Evolutionary conservation across 2,797 vertebrate genomes (phyloP).

Genomic region (Pseudochaenichthys georgianus): DNA sequence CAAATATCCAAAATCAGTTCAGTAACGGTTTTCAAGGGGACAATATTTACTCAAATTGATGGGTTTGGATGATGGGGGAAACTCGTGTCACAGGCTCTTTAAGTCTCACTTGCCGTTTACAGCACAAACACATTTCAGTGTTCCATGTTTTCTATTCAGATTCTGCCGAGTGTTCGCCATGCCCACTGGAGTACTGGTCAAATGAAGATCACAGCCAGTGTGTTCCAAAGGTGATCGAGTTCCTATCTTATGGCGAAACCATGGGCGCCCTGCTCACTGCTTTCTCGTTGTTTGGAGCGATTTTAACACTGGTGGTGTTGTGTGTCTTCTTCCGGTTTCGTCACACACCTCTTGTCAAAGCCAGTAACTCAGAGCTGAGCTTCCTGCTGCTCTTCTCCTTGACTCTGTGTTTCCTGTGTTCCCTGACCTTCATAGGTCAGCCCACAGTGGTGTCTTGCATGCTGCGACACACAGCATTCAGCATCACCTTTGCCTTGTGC

Average conservation of each 20-base stretch:
- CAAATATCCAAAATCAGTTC: too few relatives aligned
- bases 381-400: conserved; percentile 82
- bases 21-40: too few relatives aligned
- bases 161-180: conserved; percentile 77
- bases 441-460: conserved; percentile 82
- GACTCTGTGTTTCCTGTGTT: conserved; percentile 81
- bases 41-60: too few relatives aligned
- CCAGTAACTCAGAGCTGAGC: conserved; percentile 82
- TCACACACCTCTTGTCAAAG: conserved; percentile 80
- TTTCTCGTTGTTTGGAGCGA: conserved; percentile 78
- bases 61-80: too few relatives aligned
- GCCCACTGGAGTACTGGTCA: conserved; percentile 82
- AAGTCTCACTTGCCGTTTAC: background rate
- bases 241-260: conserved; percentile 82
- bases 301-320: conserved; percentile 70
- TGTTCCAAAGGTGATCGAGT: conserved; percentile 82
- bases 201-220: conserved; percentile 79
- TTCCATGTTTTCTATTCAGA: conserved; percentile 65
- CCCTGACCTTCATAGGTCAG: conserved; percentile 78
- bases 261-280: conserved; percentile 80
- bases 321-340: conserved; percentile 77
- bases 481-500: conserved; percentile 81
- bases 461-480: conserved; percentile 79
- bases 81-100: too few relatives aligned
- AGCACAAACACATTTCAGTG: background rate